phyloP scores from a whole-genome alignment of 2,797 vertebrate species.

The Oryzias dopingdopingensis region DNA sequence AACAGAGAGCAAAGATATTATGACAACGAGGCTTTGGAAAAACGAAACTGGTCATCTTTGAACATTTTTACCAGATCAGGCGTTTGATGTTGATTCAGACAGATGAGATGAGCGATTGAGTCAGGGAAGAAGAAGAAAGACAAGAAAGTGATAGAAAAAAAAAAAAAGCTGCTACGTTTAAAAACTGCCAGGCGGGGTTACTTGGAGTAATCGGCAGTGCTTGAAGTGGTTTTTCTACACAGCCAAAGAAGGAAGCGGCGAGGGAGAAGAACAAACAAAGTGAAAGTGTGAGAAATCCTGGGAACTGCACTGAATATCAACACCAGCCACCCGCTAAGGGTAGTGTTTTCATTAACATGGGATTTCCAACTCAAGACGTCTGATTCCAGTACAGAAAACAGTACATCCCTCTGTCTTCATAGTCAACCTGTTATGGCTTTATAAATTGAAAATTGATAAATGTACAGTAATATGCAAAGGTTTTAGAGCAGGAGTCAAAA shows the following conservation, averaged over 20 bases:
- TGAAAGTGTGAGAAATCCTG: conserved; percentile 67
- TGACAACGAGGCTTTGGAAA: conserved; percentile 66
- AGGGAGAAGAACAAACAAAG: conserved; percentile 63
- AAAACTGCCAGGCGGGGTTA: conserved; percentile 47
- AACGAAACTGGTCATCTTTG: conserved; percentile 64
- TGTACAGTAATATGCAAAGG: conserved; percentile 20
- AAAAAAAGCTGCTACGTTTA: conserved; percentile 2
- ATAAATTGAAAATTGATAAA: conserved; percentile 55
- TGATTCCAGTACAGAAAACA: conserved; percentile 56
- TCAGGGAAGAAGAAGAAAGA: conserved; percentile 34
- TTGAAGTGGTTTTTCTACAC: conserved; percentile 68
- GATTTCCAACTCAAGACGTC: conserved; percentile 68
- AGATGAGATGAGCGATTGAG: conserved; percentile 46
- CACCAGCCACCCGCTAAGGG: conserved; percentile 60
- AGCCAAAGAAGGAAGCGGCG: conserved; percentile 66
- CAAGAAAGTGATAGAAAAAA: conserved; percentile 12
- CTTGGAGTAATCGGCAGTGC: conserved; percentile 52
- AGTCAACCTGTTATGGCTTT: conserved; percentile 32
- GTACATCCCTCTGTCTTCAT: conserved; percentile 30
- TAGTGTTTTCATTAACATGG: conserved; percentile 73
- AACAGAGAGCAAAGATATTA: conserved; percentile 67
- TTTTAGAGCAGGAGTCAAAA: too few relatives aligned
- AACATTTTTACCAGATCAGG: conserved; percentile 58
- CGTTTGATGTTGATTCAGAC: conserved; percentile 71
- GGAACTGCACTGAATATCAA: conserved; percentile 67